A percentile compares a stretch with the other conserved stretches of the same genome.
phyloP scores from a whole-genome alignment of 1,140 invertebrate species.

The Sitophilus oryzae region DNA sequence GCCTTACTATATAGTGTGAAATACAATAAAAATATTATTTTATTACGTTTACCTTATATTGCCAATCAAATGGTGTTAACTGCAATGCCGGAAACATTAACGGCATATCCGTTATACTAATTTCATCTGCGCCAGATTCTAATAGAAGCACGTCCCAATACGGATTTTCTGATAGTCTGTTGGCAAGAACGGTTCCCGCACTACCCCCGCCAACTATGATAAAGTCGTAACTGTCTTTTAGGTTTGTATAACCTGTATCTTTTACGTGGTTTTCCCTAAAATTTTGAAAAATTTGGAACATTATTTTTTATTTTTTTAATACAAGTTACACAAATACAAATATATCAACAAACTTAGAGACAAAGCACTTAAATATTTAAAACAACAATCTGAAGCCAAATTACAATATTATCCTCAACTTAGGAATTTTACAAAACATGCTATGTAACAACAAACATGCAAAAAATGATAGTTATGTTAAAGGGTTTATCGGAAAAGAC shows the following conservation, averaged over 20 bases:
- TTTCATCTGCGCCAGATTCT: slow-evolving; percentile 79
- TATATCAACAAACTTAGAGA: background rate
- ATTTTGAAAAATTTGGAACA: no score
- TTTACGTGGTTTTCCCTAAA: slow-evolving; percentile 39
- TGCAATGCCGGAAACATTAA: slow-evolving; percentile 68
- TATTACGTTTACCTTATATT: slow-evolving; percentile 53
- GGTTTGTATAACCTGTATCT: slow-evolving; percentile 44
- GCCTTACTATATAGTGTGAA: no score
- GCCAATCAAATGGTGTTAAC: slow-evolving; percentile 72
- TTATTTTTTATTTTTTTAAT: background rate
- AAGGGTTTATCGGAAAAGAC: no score
- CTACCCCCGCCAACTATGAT: slow-evolving; percentile 77
- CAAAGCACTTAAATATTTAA: no score
- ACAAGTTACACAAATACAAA: background rate
- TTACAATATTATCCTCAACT: no score
- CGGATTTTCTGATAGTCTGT: slow-evolving; percentile 62
- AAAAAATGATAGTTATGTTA: no score
- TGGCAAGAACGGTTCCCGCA: slow-evolving; percentile 75
- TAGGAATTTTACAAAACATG: no score
- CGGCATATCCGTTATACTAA: slow-evolving; percentile 67
- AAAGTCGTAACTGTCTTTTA: slow-evolving; percentile 62
- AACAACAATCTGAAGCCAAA: no score
- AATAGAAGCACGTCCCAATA: slow-evolving; percentile 67
- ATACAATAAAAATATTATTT: no score
- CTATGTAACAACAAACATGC: no score